Base-by-base conservation (phyloP, 2,888 invertebrate genomes). In the Athalia cordata region DNA sequence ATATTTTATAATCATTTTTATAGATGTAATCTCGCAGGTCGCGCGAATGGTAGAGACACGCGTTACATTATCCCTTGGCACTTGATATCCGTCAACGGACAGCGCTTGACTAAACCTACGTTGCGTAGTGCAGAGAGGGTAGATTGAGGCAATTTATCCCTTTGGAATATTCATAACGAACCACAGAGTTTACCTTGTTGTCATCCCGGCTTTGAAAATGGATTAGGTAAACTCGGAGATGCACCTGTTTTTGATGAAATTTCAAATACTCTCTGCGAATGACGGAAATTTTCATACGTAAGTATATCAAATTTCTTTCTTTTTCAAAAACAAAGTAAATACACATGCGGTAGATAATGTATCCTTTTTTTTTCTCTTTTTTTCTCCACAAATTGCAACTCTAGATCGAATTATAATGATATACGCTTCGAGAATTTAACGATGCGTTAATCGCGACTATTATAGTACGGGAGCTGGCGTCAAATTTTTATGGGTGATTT, bases 1-100 rank as follows among this genome's bases (percentile, higher is more conserved):
- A 47, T 7, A 72, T 72, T 59, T 72, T 59, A 72, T 59, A 72
- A 72, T 72, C 45, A 72, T 72, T 59, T 65, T 29, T 72, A 72
- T 45, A 72, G 47, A 72, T 29, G 72, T 59, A 59, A 72, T 72
- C 59, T 72, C 59, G 59, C n/a, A 72, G 59, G 72, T 72, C 47
- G 45, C 64, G 52, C 9, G 72, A 72, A 72, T 47, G 72, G 72
- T 47, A 6, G 57, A 57, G 72, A 72, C 72, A 47, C 72, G 72
- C 52, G 72, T 68, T 68, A 68, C 68, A 55, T 68, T 68, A 68
- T 72, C 57, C 72, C 72, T 59, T 43, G 15, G 72, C 45, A 72
- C 72, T 72, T 72, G 72, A 72, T 72, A 72, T 72, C 72, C 72
- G 72, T 72, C 57, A 72, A 57, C 78, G 79, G 79, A 50, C 62